A percentile compares a stretch with the other conserved stretches of the same genome.
phyloP scores from a whole-genome alignment of 1,140 invertebrate species.

The Drosophila nannoptera region DNA sequence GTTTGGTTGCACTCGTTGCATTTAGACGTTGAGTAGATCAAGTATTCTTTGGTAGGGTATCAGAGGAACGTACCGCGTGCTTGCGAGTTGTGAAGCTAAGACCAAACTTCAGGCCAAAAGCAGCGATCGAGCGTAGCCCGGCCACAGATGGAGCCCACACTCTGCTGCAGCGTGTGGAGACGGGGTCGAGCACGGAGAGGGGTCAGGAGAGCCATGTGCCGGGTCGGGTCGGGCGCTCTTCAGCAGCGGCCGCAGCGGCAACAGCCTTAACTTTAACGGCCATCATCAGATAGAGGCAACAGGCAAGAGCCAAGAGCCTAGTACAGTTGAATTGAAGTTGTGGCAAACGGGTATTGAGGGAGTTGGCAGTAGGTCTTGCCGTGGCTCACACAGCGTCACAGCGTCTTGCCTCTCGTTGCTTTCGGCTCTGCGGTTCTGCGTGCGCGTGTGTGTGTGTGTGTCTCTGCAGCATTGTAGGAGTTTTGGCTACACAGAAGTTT shows the following conservation, averaged over 20 bases:
- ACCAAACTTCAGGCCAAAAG: slow-evolving; percentile 47
- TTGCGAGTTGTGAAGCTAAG: slow-evolving; percentile 59
- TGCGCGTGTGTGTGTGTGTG: too few relatives aligned
- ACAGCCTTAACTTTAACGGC: slow-evolving; percentile 72
- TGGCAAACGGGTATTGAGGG: slow-evolving; percentile 71
- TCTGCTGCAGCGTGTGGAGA: neutral
- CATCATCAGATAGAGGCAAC: slow-evolving; percentile 72
- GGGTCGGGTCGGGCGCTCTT: slow-evolving; percentile 71
- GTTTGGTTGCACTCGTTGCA: neutral
- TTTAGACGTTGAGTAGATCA: neutral
- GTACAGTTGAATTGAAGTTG: slow-evolving; percentile 74
- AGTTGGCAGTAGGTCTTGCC: slow-evolving; percentile 52
- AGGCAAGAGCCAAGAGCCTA: slow-evolving; percentile 41
- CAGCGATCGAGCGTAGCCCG: slow-evolving; percentile 41
- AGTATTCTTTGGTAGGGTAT: neutral
- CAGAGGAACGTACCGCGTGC: slow-evolving; percentile 74
- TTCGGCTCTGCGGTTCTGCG: slow-evolving; percentile 17
- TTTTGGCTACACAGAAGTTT: slow-evolving; percentile 76
- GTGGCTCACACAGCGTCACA: slow-evolving; percentile 4
- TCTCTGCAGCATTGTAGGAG: slow-evolving; percentile 69
- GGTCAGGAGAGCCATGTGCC: slow-evolving; percentile 43
- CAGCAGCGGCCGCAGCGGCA: slow-evolving; percentile 42
- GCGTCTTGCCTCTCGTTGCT: slow-evolving; percentile 19
- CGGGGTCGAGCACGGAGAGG: neutral
- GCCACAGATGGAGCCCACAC: slow-evolving; percentile 20